Base-by-base conservation (phyloP, 2,113 vertebrate genomes). In the Sinocyclocheilus grahami region DNA sequence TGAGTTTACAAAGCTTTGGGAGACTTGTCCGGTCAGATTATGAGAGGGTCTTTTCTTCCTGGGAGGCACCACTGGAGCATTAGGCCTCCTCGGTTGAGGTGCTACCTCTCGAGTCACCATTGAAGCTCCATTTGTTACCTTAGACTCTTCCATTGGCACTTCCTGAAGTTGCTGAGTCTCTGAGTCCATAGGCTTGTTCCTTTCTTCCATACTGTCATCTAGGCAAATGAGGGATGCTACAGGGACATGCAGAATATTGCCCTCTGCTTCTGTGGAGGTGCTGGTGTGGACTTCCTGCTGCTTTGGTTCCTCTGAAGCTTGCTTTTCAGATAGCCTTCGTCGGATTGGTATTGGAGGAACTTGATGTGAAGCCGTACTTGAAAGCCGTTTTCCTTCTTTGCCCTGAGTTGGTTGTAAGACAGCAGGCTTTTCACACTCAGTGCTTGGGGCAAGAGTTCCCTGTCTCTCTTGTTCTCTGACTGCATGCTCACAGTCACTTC, bases 21-120 rank as follows among this genome's bases (percentile, higher is more conserved):
- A 75, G 14, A 22, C 78, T 14, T 60, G 55, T 62, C 58, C 87
- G n/a, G 74, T 2, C 9, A 8, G 71, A 55, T 65, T 85, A 37
- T 90, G 90, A 33, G 94, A 87, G 5, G 76, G 2, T 3, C 89
- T 96, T 90, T 95, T 97, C 84, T 92, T 95, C 39, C 94, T 94
- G 0, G 96, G 97, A 2, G 96, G 97, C 69, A 96, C 95, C 7
- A 97, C 86, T 0, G 96, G 96, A 39, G 91, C 91, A 2, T 77
- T 42, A 0, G 94, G 91, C 60, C 85, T 95, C 84, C 90, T 88
- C 13, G 2, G 0, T 6, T 87, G 72, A 16, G 82, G 20, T 71
- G 78, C 89, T 0, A 78, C 48, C 63, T 42, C 39, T 11, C 0
- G 63, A 48, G 65, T 30, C 13, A 60, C 87, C 46, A 39, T 33